Conservation (phyloP, 1,140 invertebrate genomes). For the Drosophila tropicalis region DNA sequence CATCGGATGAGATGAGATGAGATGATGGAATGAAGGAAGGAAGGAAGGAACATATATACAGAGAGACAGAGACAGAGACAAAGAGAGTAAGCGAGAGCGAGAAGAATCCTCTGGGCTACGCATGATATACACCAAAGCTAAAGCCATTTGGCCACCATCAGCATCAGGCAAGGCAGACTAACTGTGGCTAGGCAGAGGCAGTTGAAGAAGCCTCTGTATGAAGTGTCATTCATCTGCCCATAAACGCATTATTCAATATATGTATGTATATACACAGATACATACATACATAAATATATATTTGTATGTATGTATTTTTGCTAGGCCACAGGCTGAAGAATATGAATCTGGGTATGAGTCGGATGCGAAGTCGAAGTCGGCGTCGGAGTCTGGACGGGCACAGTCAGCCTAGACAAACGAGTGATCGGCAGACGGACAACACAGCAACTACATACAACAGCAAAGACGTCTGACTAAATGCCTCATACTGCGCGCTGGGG, state of each 20-base stretch:
- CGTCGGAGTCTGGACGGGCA: conserved; percentile 21
- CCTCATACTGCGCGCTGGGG: conserved; percentile 73
- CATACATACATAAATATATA: background rate
- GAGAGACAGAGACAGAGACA: no score
- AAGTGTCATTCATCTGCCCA: conserved; percentile 80
- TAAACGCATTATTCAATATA: conserved; percentile 80
- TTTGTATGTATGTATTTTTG: background rate
- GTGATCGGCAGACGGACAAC: conserved; percentile 75
- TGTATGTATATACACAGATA: conserved; percentile 3
- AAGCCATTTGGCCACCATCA: conserved; percentile 51
- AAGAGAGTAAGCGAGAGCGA: background rate
- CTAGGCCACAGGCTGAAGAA: conserved; percentile 4
- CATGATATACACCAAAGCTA: conserved; percentile 67
- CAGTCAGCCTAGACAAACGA: conserved; percentile 72
- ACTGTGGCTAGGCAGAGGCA: conserved; percentile 33
- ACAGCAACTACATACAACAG: conserved; percentile 28
- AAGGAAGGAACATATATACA: background rate
- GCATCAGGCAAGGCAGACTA: conserved; percentile 28
- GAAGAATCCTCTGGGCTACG: conserved; percentile 45
- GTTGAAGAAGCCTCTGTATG: conserved; percentile 41
- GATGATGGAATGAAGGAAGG: conserved; percentile 9
- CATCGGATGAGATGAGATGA: background rate
- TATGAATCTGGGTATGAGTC: conserved; percentile 15
- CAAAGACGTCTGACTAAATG: conserved; percentile 73
- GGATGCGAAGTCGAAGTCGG: conserved; percentile 4